Conservation (phyloP, 2,888 invertebrate species). For the Cryptus armator region DNA sequence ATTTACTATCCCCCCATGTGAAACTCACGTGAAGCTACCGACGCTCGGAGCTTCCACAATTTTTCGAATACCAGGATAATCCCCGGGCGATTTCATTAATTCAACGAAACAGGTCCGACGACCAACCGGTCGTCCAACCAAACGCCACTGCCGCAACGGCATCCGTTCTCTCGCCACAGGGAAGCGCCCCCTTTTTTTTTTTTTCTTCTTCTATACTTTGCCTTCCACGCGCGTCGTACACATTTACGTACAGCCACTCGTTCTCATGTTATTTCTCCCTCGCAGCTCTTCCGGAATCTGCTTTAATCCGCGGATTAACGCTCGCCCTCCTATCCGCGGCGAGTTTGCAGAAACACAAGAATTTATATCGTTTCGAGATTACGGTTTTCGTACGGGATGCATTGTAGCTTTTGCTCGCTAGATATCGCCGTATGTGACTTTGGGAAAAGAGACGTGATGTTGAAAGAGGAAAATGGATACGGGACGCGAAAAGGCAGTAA, state of each 20-base stretch:
- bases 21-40: slow-evolving; percentile 35
- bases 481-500: background rate
- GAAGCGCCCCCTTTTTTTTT: slow-evolving; percentile 41
- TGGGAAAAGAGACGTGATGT: background rate
- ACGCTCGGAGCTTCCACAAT: slow-evolving; percentile 34
- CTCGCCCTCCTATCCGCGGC: background rate
- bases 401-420: slow-evolving; percentile 5
- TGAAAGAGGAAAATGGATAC: background rate
- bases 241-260: slow-evolving; percentile 50
- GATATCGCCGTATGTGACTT: slow-evolving; percentile 12
- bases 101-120: slow-evolving; percentile 60
- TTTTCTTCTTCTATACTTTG: slow-evolving; percentile 2
- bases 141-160: slow-evolving; percentile 14
- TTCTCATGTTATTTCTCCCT: slow-evolving; percentile 56
- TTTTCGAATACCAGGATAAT: slow-evolving; percentile 65
- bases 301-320: slow-evolving; percentile 63
- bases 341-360: slow-evolving; percentile 37
- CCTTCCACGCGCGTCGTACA: slow-evolving; percentile 16
- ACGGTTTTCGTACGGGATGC: slow-evolving; percentile 34
- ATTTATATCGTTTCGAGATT: slow-evolving; percentile 69
- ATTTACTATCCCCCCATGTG: slow-evolving; percentile 43
- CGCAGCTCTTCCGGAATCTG: slow-evolving; percentile 56
- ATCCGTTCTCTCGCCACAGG: slow-evolving; percentile 44
- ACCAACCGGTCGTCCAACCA: slow-evolving; percentile 13
- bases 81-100: slow-evolving; percentile 63